Percentiles rank a stretch among this genome's conserved stretches.
Evolutionary conservation across 2,888 invertebrate genomes (phyloP).

Genomic region (Cryptocephalus primarius): DNA sequence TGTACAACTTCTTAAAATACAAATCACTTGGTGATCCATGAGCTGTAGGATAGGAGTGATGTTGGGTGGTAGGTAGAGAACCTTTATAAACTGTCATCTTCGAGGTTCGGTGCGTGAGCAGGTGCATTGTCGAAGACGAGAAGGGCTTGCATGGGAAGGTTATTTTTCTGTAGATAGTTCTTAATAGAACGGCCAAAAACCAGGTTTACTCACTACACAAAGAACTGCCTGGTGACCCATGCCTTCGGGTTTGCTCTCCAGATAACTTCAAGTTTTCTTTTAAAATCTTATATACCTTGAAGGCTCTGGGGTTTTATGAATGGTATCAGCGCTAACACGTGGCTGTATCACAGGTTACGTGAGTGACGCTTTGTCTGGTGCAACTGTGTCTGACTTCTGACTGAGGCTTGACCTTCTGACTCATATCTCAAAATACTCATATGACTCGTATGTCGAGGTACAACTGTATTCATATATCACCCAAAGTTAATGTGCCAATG

Average conservation of each 20-base stretch:
- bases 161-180: slow-evolving; percentile 20
- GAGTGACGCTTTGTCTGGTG: too few species aligned
- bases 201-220: slow-evolving; percentile 11
- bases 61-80: not conserved
- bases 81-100: slow-evolving; percentile 12
- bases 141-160: slow-evolving; percentile 19
- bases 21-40: slow-evolving; percentile 3
- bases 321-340: too few species aligned
- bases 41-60: not conserved
- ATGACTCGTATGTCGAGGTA: too few species aligned
- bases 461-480: too few species aligned
- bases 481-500: too few species aligned
- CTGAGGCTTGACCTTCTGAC: too few species aligned
- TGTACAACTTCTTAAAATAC: slow-evolving; percentile 26
- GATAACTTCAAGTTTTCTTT: not conserved
- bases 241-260: not conserved
- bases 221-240: slow-evolving; percentile 1
- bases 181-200: slow-evolving; percentile 19
- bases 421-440: too few species aligned
- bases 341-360: too few species aligned
- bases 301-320: not conserved
- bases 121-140: slow-evolving; percentile 19
- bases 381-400: too few species aligned
- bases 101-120: slow-evolving; percentile 7
- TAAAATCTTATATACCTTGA: not conserved